Evolutionary conservation across 2,888 invertebrate species (phyloP).

Genomic region (Volucella inanis): DNA sequence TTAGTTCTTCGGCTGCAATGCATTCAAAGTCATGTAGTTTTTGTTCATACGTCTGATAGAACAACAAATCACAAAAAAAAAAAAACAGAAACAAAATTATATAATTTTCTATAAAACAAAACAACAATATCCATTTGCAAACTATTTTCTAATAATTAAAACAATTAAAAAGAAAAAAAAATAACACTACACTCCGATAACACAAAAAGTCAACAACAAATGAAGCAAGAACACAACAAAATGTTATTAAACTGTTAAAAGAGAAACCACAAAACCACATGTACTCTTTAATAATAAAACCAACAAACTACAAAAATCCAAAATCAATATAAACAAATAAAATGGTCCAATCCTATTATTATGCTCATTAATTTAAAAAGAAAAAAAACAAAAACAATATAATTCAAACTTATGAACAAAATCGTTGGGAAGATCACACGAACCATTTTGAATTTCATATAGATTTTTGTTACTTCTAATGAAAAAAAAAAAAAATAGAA

Average conservation of each 20-base stretch:
- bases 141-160: constrained; percentile 71
- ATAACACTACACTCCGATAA: constrained; percentile 66
- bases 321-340: constrained; percentile 35
- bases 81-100: neutral
- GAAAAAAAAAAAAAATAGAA: constrained; percentile 22
- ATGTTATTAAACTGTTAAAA: constrained; percentile 48
- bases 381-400: constrained; percentile 22
- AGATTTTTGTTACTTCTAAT: constrained; percentile 69
- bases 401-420: constrained; percentile 53
- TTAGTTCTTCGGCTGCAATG: constrained; percentile 73
- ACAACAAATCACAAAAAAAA: constrained; percentile 32
- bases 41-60: constrained; percentile 41
- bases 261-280: constrained; percentile 25
- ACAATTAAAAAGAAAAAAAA: constrained; percentile 63
- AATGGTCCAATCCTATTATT: constrained; percentile 72
- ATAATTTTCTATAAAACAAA: constrained; percentile 53
- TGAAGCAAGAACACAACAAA: constrained; percentile 42
- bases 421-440: constrained; percentile 52
- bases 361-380: constrained; percentile 64
- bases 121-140: constrained; percentile 59
- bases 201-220: constrained; percentile 33
- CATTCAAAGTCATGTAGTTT: constrained; percentile 51
- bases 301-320: constrained; percentile 34
- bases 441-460: constrained; percentile 65
- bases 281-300: constrained; percentile 34